Evolutionary conservation across 2,113 vertebrate genomes (phyloP), one percentile per base, ranked within the genome.

Genomic region (Pyxicephalus adspersus): DNA sequence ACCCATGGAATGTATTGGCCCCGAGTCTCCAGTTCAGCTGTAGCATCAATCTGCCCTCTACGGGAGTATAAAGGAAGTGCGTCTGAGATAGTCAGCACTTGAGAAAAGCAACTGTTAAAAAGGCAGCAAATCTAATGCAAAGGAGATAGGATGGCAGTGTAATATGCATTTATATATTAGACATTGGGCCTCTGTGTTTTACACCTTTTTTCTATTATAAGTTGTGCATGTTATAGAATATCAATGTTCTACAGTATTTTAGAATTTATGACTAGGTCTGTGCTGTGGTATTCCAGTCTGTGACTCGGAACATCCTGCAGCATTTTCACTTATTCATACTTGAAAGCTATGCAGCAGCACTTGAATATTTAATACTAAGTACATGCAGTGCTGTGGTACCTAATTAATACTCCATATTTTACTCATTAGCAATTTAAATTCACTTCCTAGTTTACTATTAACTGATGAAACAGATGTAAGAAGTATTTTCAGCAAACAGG

Each of bases 301-400:
- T 18, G 67, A 18, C 67, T 28, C 1, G 4, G 25, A 54, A 71
- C 18, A 54, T 22, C 54, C 26, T 73, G 70, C 70, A 16, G 70
- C 70, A 73, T 58, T 73, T 57, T 28, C 58, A 57, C 28, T 73
- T 31, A 57, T 58, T 34, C 22, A 58, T 73, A 73, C 26, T 61
- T 15, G 22, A 25, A 61, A 61, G 28, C 22, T 64, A 7, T 28
- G 61, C 61, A 29, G 26, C 17, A 23, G 61, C 52, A 26, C 66
- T 19, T 73, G 28, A 57, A 73, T 73, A 73, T 34, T 52, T 22
- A 19, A 73, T 73, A 34, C 26, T 20, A 26, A 55, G 20, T 15
- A 8, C 70, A 29, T 17, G 18, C 6, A 58, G 70, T n/a, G 28
- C 28, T 31, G 54, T 58, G 20, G 5, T 73, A n/a, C 19, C 29